Evolutionary conservation across 1,140 invertebrate species (phyloP).

Genomic region (Drosophila quadrilineata): DNA sequence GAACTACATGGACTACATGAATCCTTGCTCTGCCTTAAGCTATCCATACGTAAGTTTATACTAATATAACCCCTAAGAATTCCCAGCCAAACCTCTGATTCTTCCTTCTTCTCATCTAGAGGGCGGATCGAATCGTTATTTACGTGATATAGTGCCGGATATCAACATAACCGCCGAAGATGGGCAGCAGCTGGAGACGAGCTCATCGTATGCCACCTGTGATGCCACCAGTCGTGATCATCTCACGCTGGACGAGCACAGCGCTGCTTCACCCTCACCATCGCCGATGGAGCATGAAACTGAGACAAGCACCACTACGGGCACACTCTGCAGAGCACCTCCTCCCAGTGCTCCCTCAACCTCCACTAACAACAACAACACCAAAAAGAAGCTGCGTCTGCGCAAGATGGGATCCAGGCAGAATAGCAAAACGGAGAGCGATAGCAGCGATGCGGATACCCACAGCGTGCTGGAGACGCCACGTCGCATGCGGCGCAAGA

Average conservation of each 20-base stretch:
- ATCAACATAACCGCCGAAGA: slow-evolving; percentile 76
- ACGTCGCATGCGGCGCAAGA: slow-evolving; percentile 72
- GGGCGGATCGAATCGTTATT: slow-evolving; percentile 60
- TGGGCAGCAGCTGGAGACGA: slow-evolving; percentile 54
- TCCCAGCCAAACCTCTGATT: not conserved
- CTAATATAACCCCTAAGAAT: too few relatives aligned
- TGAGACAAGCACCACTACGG: slow-evolving; percentile 60
- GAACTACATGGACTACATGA: slow-evolving; percentile 64
- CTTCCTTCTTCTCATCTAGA: slow-evolving; percentile 26
- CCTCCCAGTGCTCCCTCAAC: not conserved
- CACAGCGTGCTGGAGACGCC: slow-evolving; percentile 80
- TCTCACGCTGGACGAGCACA: slow-evolving; percentile 56
- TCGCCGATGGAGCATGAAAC: slow-evolving; percentile 69
- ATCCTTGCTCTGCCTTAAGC: slow-evolving; percentile 55
- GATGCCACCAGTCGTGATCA: slow-evolving; percentile 51
- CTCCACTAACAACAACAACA: too few relatives aligned
- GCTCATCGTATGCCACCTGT: slow-evolving; percentile 50
- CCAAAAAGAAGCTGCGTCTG: slow-evolving; percentile 75
- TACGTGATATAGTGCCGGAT: slow-evolving; percentile 68
- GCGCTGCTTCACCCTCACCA: slow-evolving; percentile 47
- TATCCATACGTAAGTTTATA: slow-evolving; percentile 69
- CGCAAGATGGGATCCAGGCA: slow-evolving; percentile 79
- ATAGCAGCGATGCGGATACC: slow-evolving; percentile 81
- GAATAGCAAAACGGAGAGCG: slow-evolving; percentile 81
- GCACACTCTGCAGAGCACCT: slow-evolving; percentile 43